phyloP scores from a whole-genome alignment of 2,888 invertebrate species.

The Theretra japonica region DNA sequence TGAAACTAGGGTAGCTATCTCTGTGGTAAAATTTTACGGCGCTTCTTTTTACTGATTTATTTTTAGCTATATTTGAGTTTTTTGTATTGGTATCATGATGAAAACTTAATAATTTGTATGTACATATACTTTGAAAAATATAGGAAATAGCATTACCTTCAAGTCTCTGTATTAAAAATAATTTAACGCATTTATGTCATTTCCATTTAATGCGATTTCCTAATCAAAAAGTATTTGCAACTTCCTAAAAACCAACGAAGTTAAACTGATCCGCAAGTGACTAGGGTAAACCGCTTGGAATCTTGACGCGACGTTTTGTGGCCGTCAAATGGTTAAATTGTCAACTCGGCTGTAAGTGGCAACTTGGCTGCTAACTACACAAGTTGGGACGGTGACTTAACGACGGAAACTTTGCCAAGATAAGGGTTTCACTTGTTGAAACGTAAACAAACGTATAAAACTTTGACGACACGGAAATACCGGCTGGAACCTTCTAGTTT shows the following conservation, averaged over 20 bases:
- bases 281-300: conserved; percentile 11
- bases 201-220: neutral
- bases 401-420: conserved; percentile 19
- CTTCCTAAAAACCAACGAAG: neutral
- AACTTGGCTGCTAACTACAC: conserved; percentile 33
- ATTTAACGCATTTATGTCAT: neutral
- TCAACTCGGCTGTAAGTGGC: conserved; percentile 33
- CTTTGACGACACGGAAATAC: neutral
- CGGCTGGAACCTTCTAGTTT: neutral
- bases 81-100: too few relatives aligned
- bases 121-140: too few relatives aligned
- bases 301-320: conserved; percentile 23
- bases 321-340: conserved; percentile 32
- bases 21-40: neutral
- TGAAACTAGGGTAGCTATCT: neutral
- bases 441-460: conserved; percentile 18
- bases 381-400: conserved; percentile 30
- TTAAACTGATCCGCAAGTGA: neutral
- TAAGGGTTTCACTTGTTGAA: conserved; percentile 25
- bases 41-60: neutral
- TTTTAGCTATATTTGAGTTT: too few relatives aligned
- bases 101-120: too few relatives aligned
- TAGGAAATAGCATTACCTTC: too few relatives aligned
- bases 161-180: too few relatives aligned
- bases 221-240: neutral